phyloP scores from a whole-genome alignment of 2,888 invertebrate genomes.

The Drosophila lutescens region DNA sequence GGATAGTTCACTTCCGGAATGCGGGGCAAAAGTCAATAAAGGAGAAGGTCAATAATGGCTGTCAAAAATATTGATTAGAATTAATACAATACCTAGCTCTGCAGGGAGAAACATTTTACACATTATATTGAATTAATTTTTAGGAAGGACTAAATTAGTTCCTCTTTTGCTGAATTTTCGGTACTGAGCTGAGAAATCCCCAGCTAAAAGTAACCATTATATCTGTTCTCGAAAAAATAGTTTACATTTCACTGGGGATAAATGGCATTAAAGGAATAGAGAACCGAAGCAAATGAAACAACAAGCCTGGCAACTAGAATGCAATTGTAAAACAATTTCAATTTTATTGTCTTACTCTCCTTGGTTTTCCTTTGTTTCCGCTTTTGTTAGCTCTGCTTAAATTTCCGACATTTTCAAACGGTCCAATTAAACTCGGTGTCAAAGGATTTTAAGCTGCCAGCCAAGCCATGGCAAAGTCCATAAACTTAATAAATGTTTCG shows the following conservation, averaged over 20 bases:
- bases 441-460: constrained; percentile 11
- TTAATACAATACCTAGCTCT: no score
- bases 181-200: neutral
- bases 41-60: neutral
- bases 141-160: no score
- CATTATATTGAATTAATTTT: no score
- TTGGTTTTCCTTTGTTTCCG: constrained; percentile 7
- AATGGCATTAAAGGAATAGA: neutral
- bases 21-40: neutral
- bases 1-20: constrained; percentile 8
- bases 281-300: constrained; percentile 3
- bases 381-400: neutral
- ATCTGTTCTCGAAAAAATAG: neutral
- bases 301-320: constrained; percentile 7
- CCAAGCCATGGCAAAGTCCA: neutral
- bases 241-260: neutral
- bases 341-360: constrained; percentile 15
- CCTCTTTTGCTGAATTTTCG: neutral
- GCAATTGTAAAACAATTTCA: constrained; percentile 28
- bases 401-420: constrained; percentile 25
- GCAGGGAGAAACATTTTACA: neutral
- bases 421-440: constrained; percentile 5
- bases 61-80: neutral
- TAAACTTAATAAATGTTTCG: constrained; percentile 43
- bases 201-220: neutral